A percentile compares a stretch with the other conserved stretches of the same genome.
Conservation (phyloP, 2,797 vertebrate species). For the Cebuella pygmaea region DNA sequence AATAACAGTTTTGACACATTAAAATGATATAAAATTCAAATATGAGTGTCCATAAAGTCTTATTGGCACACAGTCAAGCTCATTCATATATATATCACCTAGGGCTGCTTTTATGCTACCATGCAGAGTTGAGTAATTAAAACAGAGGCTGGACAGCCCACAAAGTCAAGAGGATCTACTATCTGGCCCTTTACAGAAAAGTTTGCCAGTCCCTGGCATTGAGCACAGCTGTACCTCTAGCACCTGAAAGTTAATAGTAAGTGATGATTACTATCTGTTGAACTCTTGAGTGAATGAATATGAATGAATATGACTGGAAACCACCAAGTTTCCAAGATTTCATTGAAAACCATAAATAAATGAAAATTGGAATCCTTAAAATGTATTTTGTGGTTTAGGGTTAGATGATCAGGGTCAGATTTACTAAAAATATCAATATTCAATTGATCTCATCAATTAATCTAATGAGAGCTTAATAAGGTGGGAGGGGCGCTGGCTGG, state of each 20-base stretch:
- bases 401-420: neutral
- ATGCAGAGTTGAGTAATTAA: neutral
- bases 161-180: neutral
- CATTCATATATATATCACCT: neutral
- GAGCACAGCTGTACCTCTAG: neutral
- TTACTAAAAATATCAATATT: neutral
- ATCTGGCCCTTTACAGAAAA: neutral
- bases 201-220: neutral
- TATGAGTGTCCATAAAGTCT: neutral
- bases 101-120: neutral
- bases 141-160: neutral
- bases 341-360: neutral
- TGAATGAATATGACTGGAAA: neutral
- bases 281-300: neutral
- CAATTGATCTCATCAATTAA: neutral
- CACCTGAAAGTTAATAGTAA: neutral
- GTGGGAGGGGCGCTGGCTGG: rapidly evolving
- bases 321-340: neutral
- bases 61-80: neutral
- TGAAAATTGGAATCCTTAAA: neutral
- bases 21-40: neutral
- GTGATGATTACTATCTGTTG: neutral
- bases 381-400: neutral
- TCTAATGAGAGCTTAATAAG: neutral
- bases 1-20: neutral